phyloP scores from a whole-genome alignment of 2,797 vertebrate species.

The Acipenser transmontanus region DNA sequence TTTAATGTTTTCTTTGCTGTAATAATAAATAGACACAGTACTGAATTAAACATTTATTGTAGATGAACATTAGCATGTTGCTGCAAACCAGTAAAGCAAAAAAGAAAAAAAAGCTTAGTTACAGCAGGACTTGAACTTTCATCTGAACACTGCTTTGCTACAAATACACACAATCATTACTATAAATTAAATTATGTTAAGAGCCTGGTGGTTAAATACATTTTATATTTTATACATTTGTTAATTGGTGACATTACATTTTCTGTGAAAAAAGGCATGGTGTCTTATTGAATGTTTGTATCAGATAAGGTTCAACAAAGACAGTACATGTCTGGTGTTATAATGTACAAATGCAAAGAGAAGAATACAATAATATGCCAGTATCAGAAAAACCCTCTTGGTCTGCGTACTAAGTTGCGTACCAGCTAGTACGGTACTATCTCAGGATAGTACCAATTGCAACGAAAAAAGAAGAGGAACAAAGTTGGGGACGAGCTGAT shows the following conservation, averaged over 20 bases:
- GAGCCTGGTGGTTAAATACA: not conserved
- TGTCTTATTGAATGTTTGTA: not conserved
- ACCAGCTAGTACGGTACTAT: too few species aligned
- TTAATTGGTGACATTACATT: too few species aligned
- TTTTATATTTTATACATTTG: not conserved
- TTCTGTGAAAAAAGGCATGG: not conserved
- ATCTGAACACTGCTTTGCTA: slow-evolving; percentile 15
- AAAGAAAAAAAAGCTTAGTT: slow-evolving; percentile 13
- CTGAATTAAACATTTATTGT: slow-evolving; percentile 34
- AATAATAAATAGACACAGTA: slow-evolving; percentile 2
- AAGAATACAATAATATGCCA: not conserved
- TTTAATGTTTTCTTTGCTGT: too few species aligned
- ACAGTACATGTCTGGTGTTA: not conserved
- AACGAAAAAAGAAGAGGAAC: too few species aligned
- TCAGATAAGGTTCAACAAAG: not conserved
- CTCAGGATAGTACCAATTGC: too few species aligned
- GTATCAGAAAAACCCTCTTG: not conserved
- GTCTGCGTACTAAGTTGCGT: too few species aligned
- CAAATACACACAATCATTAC: slow-evolving; percentile 25
- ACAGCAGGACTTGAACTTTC: slow-evolving; percentile 16
- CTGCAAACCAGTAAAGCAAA: slow-evolving; percentile 28
- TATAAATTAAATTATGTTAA: slow-evolving; percentile 22
- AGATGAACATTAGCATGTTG: slow-evolving; percentile 28
- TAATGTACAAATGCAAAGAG: slow-evolving; percentile 1
- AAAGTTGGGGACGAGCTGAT: too few species aligned